These are phyloP conservation scores for Diglossa cyanea DNA, from an alignment of 2,797 vertebrate genomes.

Conservation along the genomic window DNA sequence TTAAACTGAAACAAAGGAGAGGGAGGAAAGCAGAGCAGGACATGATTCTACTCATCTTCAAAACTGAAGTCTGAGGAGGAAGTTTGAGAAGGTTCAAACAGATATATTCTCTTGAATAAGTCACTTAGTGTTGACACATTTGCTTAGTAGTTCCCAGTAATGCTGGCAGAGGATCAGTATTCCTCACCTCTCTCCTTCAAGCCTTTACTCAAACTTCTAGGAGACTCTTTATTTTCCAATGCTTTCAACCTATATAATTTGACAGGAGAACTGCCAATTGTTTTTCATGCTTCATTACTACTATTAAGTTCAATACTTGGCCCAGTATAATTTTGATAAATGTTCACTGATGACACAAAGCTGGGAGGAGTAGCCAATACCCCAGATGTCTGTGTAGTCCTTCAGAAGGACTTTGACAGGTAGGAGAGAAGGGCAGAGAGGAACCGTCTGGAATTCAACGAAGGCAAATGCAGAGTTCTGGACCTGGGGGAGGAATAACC, in stretches of 20 bases:
- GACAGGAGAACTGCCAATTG: background rate
- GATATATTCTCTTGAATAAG: background rate
- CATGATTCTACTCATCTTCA: background rate
- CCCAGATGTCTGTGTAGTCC: background rate
- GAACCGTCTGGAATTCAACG: background rate
- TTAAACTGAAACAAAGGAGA: constrained; percentile 9
- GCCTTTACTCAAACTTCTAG: background rate
- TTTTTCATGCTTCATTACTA: background rate
- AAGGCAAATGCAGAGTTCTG: background rate
- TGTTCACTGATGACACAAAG: background rate
- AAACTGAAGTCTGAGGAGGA: background rate
- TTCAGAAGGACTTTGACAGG: background rate
- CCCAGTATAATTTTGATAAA: background rate
- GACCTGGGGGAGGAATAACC: background rate
- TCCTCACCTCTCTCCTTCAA: background rate
- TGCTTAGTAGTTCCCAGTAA: background rate
- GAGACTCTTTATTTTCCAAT: background rate
- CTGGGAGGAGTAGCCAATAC: background rate
- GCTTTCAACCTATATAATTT: background rate
- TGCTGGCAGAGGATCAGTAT: background rate
- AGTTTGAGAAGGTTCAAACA: background rate
- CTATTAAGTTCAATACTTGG: background rate
- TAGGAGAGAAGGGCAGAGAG: background rate
- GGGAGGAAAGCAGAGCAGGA: background rate
- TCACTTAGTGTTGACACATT: background rate